Base-by-base conservation (phyloP, 2,113 vertebrate genomes). In the Plestiodon gilberti region DNA sequence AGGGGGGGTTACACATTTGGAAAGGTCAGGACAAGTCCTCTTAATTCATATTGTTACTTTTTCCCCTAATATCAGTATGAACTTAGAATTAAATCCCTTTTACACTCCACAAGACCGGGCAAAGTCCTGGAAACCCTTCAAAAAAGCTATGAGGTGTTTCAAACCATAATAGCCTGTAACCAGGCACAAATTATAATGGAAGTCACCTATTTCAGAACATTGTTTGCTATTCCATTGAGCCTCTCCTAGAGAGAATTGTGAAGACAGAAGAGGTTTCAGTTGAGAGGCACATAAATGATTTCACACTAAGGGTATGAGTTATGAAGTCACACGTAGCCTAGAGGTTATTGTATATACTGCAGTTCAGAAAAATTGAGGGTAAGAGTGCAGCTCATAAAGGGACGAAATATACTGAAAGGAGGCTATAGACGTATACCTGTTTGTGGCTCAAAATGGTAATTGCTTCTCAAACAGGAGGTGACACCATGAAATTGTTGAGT, bases 271-370 rank as follows among this genome's bases (percentile, higher is more conserved):
- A 69, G 43, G 15, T 57, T 59, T 25, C 35, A 74, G 18, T 35
- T 75, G 35, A 85, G 52, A 70, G 17, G 62, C 69, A 59, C 62
- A 69, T 78, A 78, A 84, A 84, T 69, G 64, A 78, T 78, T 78
- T 65, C 69, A 61, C 10, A 57, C 33, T 78, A 25, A 38, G 38
- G 17, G 28, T 77, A 11, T 77, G 61, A 69, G 33, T 69, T 69
- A 76, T 78, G 62, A 77, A 70, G 48, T 57, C 35, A 35, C 28
- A 59, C 33, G 67, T 85, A 78, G 61, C 83, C 59, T 67, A 55
- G 23, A 85, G 61, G 43, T 69, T 70, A 78, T n/a, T 23, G 33
- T 23, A 70, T 20, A 70, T 78, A 57, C 25, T 28, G 43, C 40
- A 55, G n/a, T 65, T 67, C 74, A 55, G 57, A 64, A 75, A 64